These are phyloP conservation scores for Pegea sp. DNA, from an alignment of 23 tunicate species.

Conservation along the genomic window DNA sequence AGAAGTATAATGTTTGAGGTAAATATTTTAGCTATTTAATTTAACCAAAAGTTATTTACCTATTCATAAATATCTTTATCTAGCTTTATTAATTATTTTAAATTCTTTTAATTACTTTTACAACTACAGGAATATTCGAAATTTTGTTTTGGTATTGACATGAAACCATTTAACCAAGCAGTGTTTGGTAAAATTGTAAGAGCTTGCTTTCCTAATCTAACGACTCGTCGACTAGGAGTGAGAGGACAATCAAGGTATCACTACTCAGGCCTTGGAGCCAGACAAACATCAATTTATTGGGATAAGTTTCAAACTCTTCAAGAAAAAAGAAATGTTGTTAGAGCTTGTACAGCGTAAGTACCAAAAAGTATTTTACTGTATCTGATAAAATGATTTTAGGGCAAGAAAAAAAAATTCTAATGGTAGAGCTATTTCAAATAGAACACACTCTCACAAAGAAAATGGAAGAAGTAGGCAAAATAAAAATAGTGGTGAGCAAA, in stretches of 20 bases:
- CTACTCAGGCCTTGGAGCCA: constrained; percentile 79
- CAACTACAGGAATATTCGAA: constrained; percentile 43
- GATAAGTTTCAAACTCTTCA: constrained; percentile 3
- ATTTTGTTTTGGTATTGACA: constrained; percentile 13
- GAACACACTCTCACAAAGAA: no score
- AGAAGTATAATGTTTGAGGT: constrained; percentile 80
- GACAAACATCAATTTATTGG: constrained; percentile 27
- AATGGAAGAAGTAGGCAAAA: no score
- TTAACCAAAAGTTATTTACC: not conserved
- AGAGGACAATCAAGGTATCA: constrained; percentile 88
- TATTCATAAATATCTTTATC: not conserved
- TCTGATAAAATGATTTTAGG: not conserved
- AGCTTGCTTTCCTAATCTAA: constrained; percentile 82
- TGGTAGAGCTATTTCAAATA: not conserved
- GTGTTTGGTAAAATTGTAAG: constrained; percentile 91
- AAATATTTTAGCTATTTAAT: not conserved
- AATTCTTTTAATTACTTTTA: not conserved
- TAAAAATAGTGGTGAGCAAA: constrained; percentile 1
- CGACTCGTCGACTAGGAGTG: constrained; percentile 70
- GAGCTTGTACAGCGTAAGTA: constrained; percentile 1
- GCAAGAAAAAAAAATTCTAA: not conserved
- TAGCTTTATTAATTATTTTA: not conserved
- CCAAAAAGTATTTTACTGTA: no score
- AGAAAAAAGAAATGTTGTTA: not conserved
- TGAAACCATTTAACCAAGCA: constrained; percentile 78